Evolutionary conservation across 30 jellyfish, hydroid and myxozoan species (phyloP).

Genomic region (Aurelia sp.): DNA sequence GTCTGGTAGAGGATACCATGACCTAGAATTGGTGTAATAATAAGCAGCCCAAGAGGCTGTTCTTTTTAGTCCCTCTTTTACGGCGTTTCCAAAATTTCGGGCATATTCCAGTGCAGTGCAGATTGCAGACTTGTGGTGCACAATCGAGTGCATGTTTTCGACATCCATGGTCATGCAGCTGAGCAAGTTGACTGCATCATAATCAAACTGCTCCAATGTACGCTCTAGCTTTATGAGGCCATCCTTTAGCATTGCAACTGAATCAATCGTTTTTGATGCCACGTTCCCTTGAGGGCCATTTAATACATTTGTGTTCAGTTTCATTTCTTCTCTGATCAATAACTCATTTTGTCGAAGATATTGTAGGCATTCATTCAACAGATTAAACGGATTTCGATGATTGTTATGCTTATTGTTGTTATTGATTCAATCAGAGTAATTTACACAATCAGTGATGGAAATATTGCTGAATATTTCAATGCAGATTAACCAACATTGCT

Average conservation of each 20-base stretch:
- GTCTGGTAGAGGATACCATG: slow-evolving; percentile 3
- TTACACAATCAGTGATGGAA: too few species aligned
- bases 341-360: neutral
- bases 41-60: slow-evolving; percentile 23
- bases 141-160: slow-evolving; percentile 17
- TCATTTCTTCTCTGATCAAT: neutral
- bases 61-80: slow-evolving; percentile 18
- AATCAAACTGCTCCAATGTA: neutral
- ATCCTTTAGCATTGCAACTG: slow-evolving; percentile 1
- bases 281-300: slow-evolving; percentile 15
- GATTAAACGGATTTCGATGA: too few species aligned
- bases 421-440: too few species aligned
- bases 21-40: slow-evolving; percentile 11
- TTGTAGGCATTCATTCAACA: too few species aligned
- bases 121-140: slow-evolving; percentile 6
- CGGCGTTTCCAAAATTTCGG: slow-evolving; percentile 15
- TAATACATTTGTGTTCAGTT: neutral
- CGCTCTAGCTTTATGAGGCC: neutral
- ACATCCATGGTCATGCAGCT: slow-evolving; percentile 7
- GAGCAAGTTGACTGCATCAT: slow-evolving; percentile 5
- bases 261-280: slow-evolving; percentile 11
- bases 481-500: too few species aligned
- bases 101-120: slow-evolving; percentile 30
- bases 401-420: too few species aligned
- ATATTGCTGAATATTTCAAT: too few species aligned